phyloP scores from a whole-genome alignment of 2,888 invertebrate species.

The Dryobotodes eremita region DNA sequence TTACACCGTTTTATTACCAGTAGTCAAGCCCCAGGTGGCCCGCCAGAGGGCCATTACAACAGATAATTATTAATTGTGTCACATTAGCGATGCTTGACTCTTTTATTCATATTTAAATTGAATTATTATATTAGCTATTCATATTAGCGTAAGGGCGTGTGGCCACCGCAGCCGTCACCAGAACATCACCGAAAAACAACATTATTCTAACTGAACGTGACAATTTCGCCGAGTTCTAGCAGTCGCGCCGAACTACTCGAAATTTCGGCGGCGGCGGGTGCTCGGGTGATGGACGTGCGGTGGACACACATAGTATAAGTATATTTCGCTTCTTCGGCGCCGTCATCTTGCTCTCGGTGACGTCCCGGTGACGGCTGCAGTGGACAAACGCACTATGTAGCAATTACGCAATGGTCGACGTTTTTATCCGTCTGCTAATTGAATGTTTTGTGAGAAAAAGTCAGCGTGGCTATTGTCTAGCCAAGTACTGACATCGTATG shows the following conservation, averaged over 20 bases:
- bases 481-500: not conserved
- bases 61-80: too few species aligned
- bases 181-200: not conserved
- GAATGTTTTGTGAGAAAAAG: constrained; percentile 27
- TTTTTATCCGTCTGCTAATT: constrained; percentile 7
- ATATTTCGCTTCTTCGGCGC: not conserved
- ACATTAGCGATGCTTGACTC: too few species aligned
- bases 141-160: not conserved
- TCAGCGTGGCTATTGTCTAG: constrained; percentile 19
- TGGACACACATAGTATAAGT: not conserved
- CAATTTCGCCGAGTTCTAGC: too few species aligned
- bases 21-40: too few species aligned
- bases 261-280: too few species aligned
- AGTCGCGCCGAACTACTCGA: not conserved
- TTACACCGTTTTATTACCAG: not conserved
- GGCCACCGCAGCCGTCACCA: not conserved
- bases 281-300: not conserved
- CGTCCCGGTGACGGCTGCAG: not conserved
- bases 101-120: too few species aligned
- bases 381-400: not conserved
- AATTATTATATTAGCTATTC: too few species aligned
- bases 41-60: too few species aligned
- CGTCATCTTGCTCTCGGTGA: not conserved
- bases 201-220: too few species aligned
- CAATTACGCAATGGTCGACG: constrained; percentile 2